Percentiles rank a stretch among this genome's conserved stretches.
Conservation (phyloP, 2,888 invertebrate genomes). For the Beris morrisii region DNA sequence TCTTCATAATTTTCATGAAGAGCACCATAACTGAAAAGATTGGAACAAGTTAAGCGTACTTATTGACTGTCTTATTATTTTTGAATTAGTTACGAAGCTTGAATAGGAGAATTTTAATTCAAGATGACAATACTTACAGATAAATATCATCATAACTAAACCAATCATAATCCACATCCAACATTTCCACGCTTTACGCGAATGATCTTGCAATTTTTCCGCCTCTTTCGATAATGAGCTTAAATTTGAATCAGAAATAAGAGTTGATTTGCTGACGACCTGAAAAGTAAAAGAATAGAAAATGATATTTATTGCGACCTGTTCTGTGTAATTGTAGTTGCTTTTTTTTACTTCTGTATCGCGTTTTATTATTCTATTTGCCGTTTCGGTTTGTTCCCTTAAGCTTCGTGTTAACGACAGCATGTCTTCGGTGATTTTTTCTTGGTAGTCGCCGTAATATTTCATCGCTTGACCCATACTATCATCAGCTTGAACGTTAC, state of each 20-base stretch:
- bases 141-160: slow-evolving; percentile 81
- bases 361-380: slow-evolving; percentile 84
- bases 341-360: slow-evolving; percentile 72
- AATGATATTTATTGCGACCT: background rate
- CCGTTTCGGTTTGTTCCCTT: slow-evolving; percentile 87
- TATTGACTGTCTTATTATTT: background rate
- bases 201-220: slow-evolving; percentile 80
- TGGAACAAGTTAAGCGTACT: slow-evolving; percentile 22
- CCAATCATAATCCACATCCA: slow-evolving; percentile 93
- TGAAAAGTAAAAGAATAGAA: slow-evolving; percentile 45
- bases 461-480: slow-evolving; percentile 76
- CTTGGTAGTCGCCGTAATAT: slow-evolving; percentile 87
- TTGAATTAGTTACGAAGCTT: no score
- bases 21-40: slow-evolving; percentile 80
- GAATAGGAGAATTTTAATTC: slow-evolving; percentile 32
- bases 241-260: slow-evolving; percentile 78
- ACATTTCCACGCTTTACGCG: slow-evolving; percentile 86
- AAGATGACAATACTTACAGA: slow-evolving; percentile 65
- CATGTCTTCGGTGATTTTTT: slow-evolving; percentile 93
- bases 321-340: background rate
- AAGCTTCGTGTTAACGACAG: slow-evolving; percentile 82
- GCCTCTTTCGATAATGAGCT: slow-evolving; percentile 78
- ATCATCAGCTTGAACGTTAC: slow-evolving; percentile 57
- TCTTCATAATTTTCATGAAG: slow-evolving; percentile 89
- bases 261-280: slow-evolving; percentile 74